phyloP scores from a whole-genome alignment of 2,113 vertebrate species.

The Prunella fulvescens region DNA sequence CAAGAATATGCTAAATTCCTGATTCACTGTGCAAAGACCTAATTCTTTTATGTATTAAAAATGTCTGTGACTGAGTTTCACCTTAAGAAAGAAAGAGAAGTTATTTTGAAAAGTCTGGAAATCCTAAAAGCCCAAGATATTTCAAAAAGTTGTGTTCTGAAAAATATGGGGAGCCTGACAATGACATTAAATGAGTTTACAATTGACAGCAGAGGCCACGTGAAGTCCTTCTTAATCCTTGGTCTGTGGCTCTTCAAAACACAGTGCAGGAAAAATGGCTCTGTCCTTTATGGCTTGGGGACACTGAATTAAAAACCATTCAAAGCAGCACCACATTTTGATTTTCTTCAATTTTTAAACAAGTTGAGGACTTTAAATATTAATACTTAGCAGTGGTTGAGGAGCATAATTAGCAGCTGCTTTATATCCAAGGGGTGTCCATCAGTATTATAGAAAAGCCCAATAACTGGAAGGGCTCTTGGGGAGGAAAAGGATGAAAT shows the following conservation, averaged over 20 bases:
- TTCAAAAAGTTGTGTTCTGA: background rate
- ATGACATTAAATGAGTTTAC: background rate
- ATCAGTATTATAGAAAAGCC: background rate
- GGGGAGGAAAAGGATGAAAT: background rate
- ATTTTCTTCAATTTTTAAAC: slow-evolving; percentile 19
- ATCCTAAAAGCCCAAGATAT: background rate
- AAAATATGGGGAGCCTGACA: background rate
- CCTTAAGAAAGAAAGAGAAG: background rate
- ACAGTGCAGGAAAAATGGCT: background rate
- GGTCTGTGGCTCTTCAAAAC: background rate
- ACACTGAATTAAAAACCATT: background rate
- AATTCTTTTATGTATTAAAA: background rate
- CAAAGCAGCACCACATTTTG: background rate
- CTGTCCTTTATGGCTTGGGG: background rate
- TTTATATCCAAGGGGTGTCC: background rate
- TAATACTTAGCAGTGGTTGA: background rate
- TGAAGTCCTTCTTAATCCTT: background rate
- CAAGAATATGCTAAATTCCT: background rate
- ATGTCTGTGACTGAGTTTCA: background rate
- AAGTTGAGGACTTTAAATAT: background rate
- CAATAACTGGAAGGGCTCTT: accelerated
- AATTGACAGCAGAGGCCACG: background rate
- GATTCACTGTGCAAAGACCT: background rate
- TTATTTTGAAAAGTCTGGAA: background rate
- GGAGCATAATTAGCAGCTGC: background rate